Evolutionary conservation across 1,140 invertebrate genomes (phyloP), one percentile per base, ranked within the genome.

Genomic region (Brachionus plicatilis): DNA sequence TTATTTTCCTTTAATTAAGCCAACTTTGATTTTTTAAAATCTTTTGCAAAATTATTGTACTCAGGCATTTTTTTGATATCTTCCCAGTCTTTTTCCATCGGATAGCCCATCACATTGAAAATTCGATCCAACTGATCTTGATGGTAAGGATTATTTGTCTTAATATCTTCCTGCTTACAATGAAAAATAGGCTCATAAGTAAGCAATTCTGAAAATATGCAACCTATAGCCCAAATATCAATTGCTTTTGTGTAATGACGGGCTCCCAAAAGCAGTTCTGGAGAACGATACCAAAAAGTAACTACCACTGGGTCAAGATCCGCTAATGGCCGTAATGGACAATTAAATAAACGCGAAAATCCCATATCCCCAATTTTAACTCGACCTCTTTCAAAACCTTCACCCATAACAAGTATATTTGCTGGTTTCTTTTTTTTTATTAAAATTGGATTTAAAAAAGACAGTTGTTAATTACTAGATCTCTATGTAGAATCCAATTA

Each of bases 311-410:
- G 98, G 92, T 99, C 98, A 85, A 99, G 91, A 85, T 90, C 89
- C 85, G 90, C 90, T 45, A 99, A 90, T 1, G 98, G 97, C 90
- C 99, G 99, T 24, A 99, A 90, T 3, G 98, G 98, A 3, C 96
- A 95, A 92, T 99, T 98, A 87, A 99, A 99, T 37, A 99, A 91
- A 86, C 98, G 92, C n/a, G 98, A 97, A 92, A 99, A 99, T 11
- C 98, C 98, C 97, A 99, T 99, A 88, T 99, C 98, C 82, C 97
- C 97, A 88, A 99, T 99, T 92, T 99, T 99, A 0, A 98, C 97
- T 85, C 96, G 91, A 4, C 98, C 98, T 87, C 98, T 91, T 90
- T 99, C 97, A 83, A 93, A 93, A 20, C 97, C 98, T 86, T 99
- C 97, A 24, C 97, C 98, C 97, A 99, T 99, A 12, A 99, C 97